A percentile compares a stretch with the other conserved stretches of the same genome.
phyloP scores from a whole-genome alignment of 2,888 invertebrate species.

The Ormyrus labotus region DNA sequence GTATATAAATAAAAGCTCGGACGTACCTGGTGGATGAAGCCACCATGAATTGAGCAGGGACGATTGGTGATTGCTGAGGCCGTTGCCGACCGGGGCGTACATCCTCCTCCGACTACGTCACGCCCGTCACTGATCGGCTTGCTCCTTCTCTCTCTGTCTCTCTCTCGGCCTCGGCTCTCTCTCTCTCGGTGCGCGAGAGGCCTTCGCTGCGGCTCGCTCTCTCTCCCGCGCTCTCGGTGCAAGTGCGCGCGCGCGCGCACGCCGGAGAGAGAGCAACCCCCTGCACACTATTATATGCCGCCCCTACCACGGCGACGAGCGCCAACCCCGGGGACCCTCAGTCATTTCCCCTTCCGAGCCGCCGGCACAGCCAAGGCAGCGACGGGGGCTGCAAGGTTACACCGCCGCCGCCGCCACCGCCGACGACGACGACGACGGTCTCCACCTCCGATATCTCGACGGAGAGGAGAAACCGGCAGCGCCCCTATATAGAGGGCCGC shows the following conservation, averaged over 20 bases:
- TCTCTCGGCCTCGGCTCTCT: conserved; percentile 15
- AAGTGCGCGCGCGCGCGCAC: neutral
- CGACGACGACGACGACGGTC: conserved; percentile 53
- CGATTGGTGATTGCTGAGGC: conserved; percentile 73
- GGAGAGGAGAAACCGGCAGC: conserved; percentile 30
- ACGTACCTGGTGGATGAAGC: conserved; percentile 74
- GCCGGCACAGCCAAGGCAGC: conserved; percentile 59
- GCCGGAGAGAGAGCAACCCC: no score
- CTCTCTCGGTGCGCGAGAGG: neutral
- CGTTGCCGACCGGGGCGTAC: conserved; percentile 74
- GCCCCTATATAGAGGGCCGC: conserved; percentile 53
- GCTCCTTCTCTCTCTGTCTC: conserved; percentile 55
- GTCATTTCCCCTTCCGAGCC: conserved; percentile 68
- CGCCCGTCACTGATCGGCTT: conserved; percentile 73
- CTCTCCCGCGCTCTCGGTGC: conserved; percentile 28
- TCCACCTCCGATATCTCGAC: conserved; percentile 46
- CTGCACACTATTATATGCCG: no score
- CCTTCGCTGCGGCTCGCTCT: neutral
- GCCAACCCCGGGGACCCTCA: conserved; percentile 53
- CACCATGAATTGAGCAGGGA: conserved; percentile 74
- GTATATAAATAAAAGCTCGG: conserved; percentile 41
- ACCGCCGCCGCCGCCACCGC: conserved; percentile 60
- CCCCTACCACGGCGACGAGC: no score
- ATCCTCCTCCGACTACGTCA: conserved; percentile 75
- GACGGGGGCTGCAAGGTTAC: conserved; percentile 74